phyloP scores from a whole-genome alignment of 1,140 invertebrate genomes.

The Marisa cornuarietis region DNA sequence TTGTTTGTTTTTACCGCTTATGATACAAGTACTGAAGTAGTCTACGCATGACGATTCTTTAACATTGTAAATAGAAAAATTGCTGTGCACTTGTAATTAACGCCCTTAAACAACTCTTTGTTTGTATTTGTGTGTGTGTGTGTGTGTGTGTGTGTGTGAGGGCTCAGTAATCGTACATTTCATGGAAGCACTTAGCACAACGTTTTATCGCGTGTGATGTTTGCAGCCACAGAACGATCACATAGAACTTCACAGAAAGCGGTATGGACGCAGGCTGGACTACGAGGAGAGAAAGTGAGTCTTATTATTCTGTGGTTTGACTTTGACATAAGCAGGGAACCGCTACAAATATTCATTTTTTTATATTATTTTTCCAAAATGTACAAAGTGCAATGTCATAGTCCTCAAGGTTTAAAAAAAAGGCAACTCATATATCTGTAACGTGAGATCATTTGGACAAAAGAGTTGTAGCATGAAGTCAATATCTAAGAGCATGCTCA shows the following conservation, averaged over 20 bases:
- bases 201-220: not conserved
- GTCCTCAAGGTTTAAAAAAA: not conserved
- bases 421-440: not conserved
- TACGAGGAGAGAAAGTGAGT: constrained; percentile 89
- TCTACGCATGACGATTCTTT: no score
- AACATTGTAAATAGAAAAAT: no score
- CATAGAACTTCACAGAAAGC: constrained; percentile 96
- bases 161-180: no score
- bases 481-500: not conserved
- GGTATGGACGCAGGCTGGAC: constrained; percentile 94
- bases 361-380: not conserved
- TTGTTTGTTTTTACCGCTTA: no score
- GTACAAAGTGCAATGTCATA: not conserved
- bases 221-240: constrained; percentile 98
- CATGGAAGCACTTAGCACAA: no score
- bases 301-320: not conserved
- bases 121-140: no score
- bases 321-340: not conserved
- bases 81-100: no score
- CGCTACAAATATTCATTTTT: not conserved
- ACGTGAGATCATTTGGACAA: not conserved
- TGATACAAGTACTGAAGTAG: no score
- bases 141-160: no score
- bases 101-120: no score
- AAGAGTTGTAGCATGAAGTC: not conserved